Conservation (phyloP, 1,140 invertebrate species). For the Apis cerana region DNA sequence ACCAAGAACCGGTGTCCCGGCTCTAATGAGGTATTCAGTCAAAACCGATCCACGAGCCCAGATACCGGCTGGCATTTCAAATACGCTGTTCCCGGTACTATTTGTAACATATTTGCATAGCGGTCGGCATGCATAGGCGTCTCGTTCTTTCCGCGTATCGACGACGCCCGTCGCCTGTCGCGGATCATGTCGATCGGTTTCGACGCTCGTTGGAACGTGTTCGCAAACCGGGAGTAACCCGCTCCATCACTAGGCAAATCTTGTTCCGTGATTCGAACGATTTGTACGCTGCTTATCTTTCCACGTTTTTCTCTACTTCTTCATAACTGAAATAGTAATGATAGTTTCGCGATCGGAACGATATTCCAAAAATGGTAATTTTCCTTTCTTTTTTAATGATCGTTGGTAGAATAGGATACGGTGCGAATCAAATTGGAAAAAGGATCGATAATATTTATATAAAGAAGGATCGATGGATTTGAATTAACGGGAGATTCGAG, state of each 20-base stretch:
- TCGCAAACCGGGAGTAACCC: neutral
- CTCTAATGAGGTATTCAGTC: slow-evolving; percentile 53
- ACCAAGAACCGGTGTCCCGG: slow-evolving; percentile 28
- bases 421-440: too few relatives aligned
- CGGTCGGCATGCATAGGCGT: neutral
- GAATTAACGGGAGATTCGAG: too few relatives aligned
- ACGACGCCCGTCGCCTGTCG: neutral
- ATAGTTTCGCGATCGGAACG: too few relatives aligned
- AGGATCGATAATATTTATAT: too few relatives aligned
- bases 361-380: too few relatives aligned
- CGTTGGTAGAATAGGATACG: too few relatives aligned
- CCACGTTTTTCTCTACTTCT: too few relatives aligned
- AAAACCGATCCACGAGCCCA: slow-evolving; percentile 50
- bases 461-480: too few relatives aligned
- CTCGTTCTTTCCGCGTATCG: slow-evolving; percentile 23
- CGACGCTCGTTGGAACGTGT: neutral
- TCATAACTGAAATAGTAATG: too few relatives aligned
- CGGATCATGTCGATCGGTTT: neutral
- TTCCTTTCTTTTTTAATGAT: too few relatives aligned
- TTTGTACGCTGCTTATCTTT: neutral
- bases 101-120: slow-evolving; percentile 49
- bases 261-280: neutral
- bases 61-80: slow-evolving; percentile 40
- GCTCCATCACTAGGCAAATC: neutral
- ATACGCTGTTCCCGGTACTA: slow-evolving; percentile 38